Evolutionary conservation across 92 coral and sea anemone species (phyloP).

Genomic region (Epizoanthus rinbou): DNA sequence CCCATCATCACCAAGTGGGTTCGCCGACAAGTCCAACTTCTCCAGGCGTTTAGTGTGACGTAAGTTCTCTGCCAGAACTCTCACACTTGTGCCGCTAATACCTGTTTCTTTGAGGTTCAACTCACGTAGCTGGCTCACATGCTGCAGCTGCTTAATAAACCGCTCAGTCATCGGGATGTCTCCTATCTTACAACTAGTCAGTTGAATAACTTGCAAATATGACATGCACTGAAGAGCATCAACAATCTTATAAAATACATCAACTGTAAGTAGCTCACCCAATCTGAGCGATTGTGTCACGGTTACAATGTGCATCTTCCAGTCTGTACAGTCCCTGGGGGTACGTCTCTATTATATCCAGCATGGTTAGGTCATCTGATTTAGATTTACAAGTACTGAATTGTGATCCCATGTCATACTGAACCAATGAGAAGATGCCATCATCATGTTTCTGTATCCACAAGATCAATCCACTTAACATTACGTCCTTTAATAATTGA

Average conservation of each 20-base stretch:
- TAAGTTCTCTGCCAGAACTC: too few relatives aligned
- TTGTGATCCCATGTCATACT: not conserved
- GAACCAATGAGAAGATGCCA: too few relatives aligned
- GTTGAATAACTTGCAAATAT: too few relatives aligned
- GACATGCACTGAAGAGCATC: not conserved
- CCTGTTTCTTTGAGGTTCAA: not conserved
- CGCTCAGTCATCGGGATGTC: not conserved
- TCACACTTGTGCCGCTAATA: too few relatives aligned
- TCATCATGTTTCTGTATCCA: not conserved
- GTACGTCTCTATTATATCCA: not conserved
- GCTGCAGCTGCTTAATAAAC: not conserved
- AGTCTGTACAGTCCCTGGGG: not conserved
- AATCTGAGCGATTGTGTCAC: not conserved
- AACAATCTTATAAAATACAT: not conserved
- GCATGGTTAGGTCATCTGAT: not conserved
- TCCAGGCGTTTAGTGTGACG: too few relatives aligned
- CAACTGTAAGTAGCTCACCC: not conserved
- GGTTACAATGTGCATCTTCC: not conserved
- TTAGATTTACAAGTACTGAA: not conserved
- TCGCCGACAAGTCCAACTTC: not conserved
- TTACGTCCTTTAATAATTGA: too few relatives aligned
- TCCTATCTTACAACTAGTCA: not conserved
- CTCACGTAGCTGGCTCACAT: conserved; percentile 10
- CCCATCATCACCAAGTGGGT: conserved; percentile 1
- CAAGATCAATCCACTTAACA: too few relatives aligned